Percentiles rank a stretch among this genome's conserved stretches.
These are phyloP conservation scores for Scolopax bukidnonensis DNA, from an alignment of 2,797 vertebrate species.

Conservation along the genomic window DNA sequence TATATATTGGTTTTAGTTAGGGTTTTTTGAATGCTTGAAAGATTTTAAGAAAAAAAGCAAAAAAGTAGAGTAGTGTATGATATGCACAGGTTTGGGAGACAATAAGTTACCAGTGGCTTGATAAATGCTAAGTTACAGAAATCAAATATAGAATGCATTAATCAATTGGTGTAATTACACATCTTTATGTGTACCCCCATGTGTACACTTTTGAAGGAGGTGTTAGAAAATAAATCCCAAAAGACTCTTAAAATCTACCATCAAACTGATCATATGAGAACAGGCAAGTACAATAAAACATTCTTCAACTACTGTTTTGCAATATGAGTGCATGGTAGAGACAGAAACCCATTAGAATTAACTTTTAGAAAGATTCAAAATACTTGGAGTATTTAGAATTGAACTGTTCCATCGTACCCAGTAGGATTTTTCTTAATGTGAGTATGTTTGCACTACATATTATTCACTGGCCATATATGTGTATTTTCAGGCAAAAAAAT, in stretches of 20 bases:
- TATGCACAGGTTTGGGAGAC: not conserved
- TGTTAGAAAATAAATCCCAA: not conserved
- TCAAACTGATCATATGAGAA: not conserved
- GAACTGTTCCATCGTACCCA: not conserved
- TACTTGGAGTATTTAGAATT: not conserved
- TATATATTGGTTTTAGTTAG: too few species aligned
- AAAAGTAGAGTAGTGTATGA: not conserved
- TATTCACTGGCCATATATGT: not conserved
- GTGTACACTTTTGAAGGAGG: not conserved
- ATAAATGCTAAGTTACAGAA: not conserved
- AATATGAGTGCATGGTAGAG: not conserved
- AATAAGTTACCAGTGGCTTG: not conserved
- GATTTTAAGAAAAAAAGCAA: not conserved
- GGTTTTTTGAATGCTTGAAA: not conserved
- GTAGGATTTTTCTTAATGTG: not conserved
- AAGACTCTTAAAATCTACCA: not conserved
- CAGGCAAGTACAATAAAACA: not conserved
- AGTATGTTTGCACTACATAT: not conserved
- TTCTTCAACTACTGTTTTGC: not conserved
- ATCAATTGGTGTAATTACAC: not conserved
- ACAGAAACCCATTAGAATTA: not conserved
- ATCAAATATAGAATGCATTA: not conserved
- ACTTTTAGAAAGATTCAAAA: not conserved
- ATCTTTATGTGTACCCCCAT: not conserved
- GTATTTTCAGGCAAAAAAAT: not conserved